Base-by-base conservation (phyloP, 64 coral and sea anemone species). In the Pachyseris speciosa region DNA sequence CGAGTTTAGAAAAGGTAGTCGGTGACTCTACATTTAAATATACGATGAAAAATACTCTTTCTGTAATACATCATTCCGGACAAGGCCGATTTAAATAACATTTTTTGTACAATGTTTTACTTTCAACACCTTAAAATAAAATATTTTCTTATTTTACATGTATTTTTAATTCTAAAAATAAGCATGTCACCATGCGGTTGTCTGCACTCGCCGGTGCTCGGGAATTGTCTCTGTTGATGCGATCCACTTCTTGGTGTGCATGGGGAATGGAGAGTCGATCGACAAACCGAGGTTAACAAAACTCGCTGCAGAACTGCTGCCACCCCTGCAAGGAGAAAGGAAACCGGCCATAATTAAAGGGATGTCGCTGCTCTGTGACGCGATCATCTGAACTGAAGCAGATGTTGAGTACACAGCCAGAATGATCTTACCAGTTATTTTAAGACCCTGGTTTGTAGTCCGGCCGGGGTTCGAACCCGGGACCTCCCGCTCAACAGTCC, bases 211-310 rank as follows among this genome's bases (percentile, higher is more conserved):
- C n/a, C 36, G 59, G 13, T 67, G 72, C n/a, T 67, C 74, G 22
- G 38, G 39, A 27, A 81, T 81, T 37, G 77, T 81, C 34, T 69
- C 19, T 15, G 85, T 20, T 19, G 78, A 53, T 83, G 85, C 22
- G n/a, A 33, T 70, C 85, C 71, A 47, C 24, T 48, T 78, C 17
- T 32, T 39, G 6, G 55, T 40, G 12, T 86, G 58, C n/a, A 88
- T 93, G 3, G 94, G 94, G 17, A 93, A 96, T 3, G 96, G 96
- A 66, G 83, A 92, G 32, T 98, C 80, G 17, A 98, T 98, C 1
- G 96, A 94, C 10, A 98, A 76, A 11, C 96, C 96, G 29, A 94
- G 85, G 24, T 98, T 98, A 22, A 98, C 78, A 55, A 98, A 98
- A 59, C 96, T 98, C 68, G 96, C 86, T 13, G 96, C 90, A 5